Evolutionary conservation across 2,888 invertebrate genomes (phyloP).

Genomic region (Thymelicus sylvestris): DNA sequence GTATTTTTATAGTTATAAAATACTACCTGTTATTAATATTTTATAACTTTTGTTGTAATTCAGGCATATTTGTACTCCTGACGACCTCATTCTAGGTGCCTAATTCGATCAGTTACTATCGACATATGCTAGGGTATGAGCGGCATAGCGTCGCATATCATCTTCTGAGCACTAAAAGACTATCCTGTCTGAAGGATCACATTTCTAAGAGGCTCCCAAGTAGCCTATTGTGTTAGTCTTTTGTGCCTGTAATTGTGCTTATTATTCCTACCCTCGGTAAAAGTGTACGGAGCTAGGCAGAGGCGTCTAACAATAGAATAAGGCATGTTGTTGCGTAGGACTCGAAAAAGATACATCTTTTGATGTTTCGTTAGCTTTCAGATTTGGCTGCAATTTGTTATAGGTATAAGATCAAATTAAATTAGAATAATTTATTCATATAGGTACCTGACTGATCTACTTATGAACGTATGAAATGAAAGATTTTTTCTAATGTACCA

Average conservation of each 20-base stretch:
- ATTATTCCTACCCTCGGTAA: constrained; percentile 15
- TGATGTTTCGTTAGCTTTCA: background rate
- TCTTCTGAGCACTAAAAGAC: background rate
- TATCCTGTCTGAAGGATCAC: background rate
- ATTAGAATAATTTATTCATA: no score
- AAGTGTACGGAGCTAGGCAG: background rate
- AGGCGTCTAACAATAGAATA: constrained; percentile 7
- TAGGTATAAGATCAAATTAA: no score
- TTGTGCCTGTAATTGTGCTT: constrained; percentile 26
- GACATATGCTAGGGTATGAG: background rate
- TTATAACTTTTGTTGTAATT: background rate
- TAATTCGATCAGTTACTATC: background rate
- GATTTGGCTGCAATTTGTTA: no score
- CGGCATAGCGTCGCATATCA: background rate
- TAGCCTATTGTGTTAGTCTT: constrained; percentile 19
- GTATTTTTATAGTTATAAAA: background rate
- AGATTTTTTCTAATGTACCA: no score
- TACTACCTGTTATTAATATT: background rate
- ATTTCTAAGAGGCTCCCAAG: constrained; percentile 7
- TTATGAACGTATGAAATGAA: no score
- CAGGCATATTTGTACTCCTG: background rate
- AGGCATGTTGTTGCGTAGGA: background rate
- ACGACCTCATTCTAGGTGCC: no score
- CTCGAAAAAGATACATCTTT: constrained; percentile 5
- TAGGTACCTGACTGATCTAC: no score